Evolutionary conservation across 2,113 vertebrate genomes (phyloP), one percentile per base, ranked within the genome.

Genomic region (Dipodomys merriami): DNA sequence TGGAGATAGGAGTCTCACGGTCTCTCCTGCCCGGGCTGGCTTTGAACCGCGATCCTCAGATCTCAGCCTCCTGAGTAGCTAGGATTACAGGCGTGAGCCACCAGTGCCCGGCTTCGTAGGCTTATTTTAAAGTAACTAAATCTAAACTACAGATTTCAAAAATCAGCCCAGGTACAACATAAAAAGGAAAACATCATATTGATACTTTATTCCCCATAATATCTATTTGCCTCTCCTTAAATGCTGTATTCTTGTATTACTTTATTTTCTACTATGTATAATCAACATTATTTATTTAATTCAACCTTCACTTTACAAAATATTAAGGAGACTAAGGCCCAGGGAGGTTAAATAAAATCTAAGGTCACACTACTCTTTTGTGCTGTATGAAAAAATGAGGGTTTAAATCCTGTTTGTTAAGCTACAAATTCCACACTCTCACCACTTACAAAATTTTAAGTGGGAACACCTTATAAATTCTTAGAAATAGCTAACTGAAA

Each of bases 281-380:
- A n/a, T 4, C 60, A 86, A 68, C 8, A 30, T 29, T 49, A 74
- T 25, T 77, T 53, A 64, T 64, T 86, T 86, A 84, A 87, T 60
- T 80, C 57, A 88, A 86, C n/a, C 49, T 19, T 86, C 46, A 71
- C 73, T 86, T 94, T 90, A 89, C 7, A 91, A 94, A 88, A 90
- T 25, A 22, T 57, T 67, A 86, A 84, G n/a, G 79, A 95, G 79
- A 95, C 27, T 90, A 80, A 95, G 74, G 49, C 81, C 74, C 84
- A 95, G 65, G 84, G 73, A 91, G n/a, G 49, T 79, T 93, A 85
- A 83, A 77, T 57, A 90, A 88, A 93, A 79, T 76, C 74, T 53
- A 85, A 53, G 60, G 83, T 57, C 73, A 95, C 5, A 76, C 2
- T 7, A 6, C 18, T 74, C 27, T 16, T 60, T 53, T 10, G 29